Evolutionary conservation across 2,113 vertebrate genomes (phyloP), one percentile per base, ranked within the genome.

Genomic region (Actenoides hombroni): DNA sequence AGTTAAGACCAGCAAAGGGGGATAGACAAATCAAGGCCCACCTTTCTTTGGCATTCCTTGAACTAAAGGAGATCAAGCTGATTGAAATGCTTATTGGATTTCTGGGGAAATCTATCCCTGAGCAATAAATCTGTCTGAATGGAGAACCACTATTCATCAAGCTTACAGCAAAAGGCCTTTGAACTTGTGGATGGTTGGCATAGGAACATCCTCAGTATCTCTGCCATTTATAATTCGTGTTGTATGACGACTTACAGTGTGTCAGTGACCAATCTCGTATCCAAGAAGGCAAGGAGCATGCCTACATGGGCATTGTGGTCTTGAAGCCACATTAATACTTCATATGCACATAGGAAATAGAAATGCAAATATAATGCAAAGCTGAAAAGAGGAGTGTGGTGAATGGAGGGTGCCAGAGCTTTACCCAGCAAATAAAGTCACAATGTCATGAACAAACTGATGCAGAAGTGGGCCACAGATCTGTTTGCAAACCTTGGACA

Each of bases 61-160:
- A 90, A 84, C 29, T 64, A 84, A 91, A 74, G 4, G 4, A 88
- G 51, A 78, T 75, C 24, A 88, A 88, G 44, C 12, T 79, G 80
- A 86, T 48, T 75, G 56, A 84, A 93, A 73, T 68, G 18, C 39
- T 92, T 75, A 78, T 44, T 83, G 48, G 65, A 78, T 94, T 93
- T 91, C 85, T 64, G 68, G 29, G 68, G 60, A 93, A 88, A 78
- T 64, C 68, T 83, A 14, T 71, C 44, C 49, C 68, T 79, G 21
- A 75, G 39, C 60, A 86, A 71, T 86, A 94, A 93, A 93, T 92
- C 79, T 86, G 14, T 28, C 64, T 84, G 71, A 86, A 78, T 16
- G 40, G 51, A 71, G 51, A 71, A 39, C 23, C 19, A 75, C 24
- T 26, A 75, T 93, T 90, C 81, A 31, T 93, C 80, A 93, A 84